Conservation (phyloP, 35 echinoderm and acorn worm species). For the Diadema setosum region DNA sequence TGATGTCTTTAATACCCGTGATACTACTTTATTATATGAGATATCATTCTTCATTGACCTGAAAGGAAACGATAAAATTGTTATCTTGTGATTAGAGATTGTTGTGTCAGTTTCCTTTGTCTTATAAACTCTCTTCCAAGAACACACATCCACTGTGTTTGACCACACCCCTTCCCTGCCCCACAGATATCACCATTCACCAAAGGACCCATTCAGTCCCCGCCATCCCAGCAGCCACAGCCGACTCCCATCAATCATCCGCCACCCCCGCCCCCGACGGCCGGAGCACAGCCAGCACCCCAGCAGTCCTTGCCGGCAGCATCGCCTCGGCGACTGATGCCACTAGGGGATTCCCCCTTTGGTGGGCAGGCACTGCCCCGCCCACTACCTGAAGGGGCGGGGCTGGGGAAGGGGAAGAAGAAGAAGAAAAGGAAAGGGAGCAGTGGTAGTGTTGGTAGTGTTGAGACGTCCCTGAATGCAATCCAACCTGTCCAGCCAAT, state of each 20-base stretch:
- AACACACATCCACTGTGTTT: background rate
- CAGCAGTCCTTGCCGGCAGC: background rate
- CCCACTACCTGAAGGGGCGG: background rate
- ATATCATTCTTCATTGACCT: no score
- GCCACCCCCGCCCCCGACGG: background rate
- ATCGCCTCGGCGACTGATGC: background rate
- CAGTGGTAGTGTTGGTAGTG: background rate
- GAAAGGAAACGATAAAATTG: no score
- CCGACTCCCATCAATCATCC: background rate
- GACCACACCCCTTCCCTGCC: background rate
- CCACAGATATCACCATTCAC: background rate
- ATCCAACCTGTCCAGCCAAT: background rate
- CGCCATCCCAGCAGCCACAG: background rate
- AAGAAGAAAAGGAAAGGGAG: background rate
- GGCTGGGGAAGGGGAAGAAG: conserved; percentile 22
- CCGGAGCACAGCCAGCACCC: background rate
- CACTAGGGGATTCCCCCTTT: background rate
- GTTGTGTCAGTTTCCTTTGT: background rate
- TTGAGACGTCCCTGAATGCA: background rate
- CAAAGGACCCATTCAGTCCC: background rate
- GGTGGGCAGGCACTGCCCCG: background rate
- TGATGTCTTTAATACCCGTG: no score
- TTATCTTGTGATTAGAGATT: background rate
- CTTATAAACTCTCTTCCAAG: background rate
- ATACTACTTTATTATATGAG: no score